Evolutionary conservation across 1,140 invertebrate genomes (phyloP).

Genomic region (Trichonephila clavata): DNA sequence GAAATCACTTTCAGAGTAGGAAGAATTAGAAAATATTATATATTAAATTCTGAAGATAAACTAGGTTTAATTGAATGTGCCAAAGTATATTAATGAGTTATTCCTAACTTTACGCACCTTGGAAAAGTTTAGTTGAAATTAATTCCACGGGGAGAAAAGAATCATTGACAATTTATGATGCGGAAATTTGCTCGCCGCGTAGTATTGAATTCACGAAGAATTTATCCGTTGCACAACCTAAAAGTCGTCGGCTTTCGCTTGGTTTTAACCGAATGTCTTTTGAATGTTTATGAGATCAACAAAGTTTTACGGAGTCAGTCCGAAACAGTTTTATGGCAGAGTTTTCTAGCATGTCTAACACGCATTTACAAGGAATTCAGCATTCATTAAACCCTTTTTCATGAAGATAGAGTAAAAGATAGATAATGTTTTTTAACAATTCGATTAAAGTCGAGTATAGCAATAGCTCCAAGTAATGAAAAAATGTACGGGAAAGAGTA

Average conservation of each 20-base stretch:
- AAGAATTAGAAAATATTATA: not conserved
- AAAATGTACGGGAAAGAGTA: no score
- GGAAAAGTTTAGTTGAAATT: conserved; percentile 30
- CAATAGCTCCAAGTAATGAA: no score
- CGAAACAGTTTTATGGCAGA: conserved; percentile 24
- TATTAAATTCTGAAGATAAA: not conserved
- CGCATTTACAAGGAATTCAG: conserved; percentile 18
- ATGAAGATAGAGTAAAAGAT: no score
- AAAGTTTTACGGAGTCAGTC: conserved; percentile 17
- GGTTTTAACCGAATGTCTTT: conserved; percentile 22
- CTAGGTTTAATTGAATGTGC: not conserved
- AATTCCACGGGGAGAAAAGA: conserved; percentile 16
- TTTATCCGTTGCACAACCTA: not conserved
- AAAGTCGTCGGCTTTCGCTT: not conserved
- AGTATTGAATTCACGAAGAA: conserved; percentile 1
- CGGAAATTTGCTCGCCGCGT: not conserved
- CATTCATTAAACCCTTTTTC: not conserved
- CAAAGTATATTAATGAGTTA: conserved; percentile 28
- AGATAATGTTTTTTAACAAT: no score
- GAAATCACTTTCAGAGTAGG: not conserved
- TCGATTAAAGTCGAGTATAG: no score
- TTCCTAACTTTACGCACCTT: not conserved
- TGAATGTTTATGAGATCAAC: conserved; percentile 42
- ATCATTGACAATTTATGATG: conserved; percentile 36
- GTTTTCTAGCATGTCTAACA: not conserved